A percentile compares a stretch with the other conserved stretches of the same genome.
phyloP scores from a whole-genome alignment of 2,113 vertebrate genomes.

The Myocastor coypus region DNA sequence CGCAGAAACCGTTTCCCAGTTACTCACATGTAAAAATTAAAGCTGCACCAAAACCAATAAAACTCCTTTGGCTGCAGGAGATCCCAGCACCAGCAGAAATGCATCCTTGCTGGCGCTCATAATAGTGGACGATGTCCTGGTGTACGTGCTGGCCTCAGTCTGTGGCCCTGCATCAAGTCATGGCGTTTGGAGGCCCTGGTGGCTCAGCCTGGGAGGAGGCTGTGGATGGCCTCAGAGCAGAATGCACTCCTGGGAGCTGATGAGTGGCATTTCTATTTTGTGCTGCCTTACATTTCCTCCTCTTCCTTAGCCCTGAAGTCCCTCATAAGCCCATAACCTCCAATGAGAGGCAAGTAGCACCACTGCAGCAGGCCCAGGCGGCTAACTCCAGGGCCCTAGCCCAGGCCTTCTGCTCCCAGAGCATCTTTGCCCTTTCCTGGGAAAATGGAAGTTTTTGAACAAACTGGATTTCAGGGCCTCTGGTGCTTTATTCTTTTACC shows the following conservation, averaged over 20 bases:
- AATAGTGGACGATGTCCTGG: conserved; percentile 65
- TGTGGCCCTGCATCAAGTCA: background rate
- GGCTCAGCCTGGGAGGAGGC: background rate
- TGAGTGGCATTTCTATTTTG: conserved; percentile 51
- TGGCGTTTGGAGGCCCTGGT: conserved; percentile 15
- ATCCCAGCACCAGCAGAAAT: conserved; percentile 62
- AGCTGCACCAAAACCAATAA: conserved; percentile 77
- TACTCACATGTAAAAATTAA: conserved; percentile 78
- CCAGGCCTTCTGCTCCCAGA: background rate
- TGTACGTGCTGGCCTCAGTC: conserved; percentile 61
- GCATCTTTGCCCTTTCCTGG: conserved; percentile 4
- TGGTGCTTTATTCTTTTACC: conserved; percentile 57
- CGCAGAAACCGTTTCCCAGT: conserved; percentile 75
- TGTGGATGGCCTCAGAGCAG: background rate
- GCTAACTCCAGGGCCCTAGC: background rate
- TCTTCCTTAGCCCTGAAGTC: conserved; percentile 12
- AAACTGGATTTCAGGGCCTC: conserved; percentile 1
- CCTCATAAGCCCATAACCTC: conserved; percentile 27
- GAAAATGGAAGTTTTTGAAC: conserved; percentile 48
- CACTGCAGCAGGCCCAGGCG: background rate
- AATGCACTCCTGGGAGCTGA: conserved; percentile 8
- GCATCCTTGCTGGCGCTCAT: conserved; percentile 67
- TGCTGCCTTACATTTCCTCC: conserved; percentile 6
- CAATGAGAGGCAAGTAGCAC: background rate
- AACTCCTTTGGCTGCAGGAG: conserved; percentile 75